Base-by-base conservation (phyloP, 1,140 invertebrate species). In the Saccostrea glomerata region DNA sequence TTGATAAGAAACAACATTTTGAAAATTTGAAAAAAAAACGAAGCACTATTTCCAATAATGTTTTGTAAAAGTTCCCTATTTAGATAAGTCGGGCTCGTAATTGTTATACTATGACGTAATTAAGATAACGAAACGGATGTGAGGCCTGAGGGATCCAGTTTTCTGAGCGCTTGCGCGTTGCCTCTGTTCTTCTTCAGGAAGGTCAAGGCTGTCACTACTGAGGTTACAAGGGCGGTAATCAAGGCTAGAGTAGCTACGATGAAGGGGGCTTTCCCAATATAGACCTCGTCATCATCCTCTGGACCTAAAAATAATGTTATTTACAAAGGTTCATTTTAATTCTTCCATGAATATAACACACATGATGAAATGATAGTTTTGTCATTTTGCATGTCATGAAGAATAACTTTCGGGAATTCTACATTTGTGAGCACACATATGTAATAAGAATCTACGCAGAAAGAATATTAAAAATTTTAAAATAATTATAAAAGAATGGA, bases 41-140 rank as follows among this genome's bases (percentile, higher is more conserved):
- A 36, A 47, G 47, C 47, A 47, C 47, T 47, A 47, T 47, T 47
- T 36, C 30, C 47, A 47, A 47, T 47, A 0, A 47, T 9, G 0
- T 47, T 47, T 47, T 47, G 47, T 47, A 47, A 47, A 47, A 47
- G 47, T 47, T 47, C 47, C 6, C 2, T 47, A 9, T 47, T 47
- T 5, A 47, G 47, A 9, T 7, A 47, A 47, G 9, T 47, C 9
- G 47, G 47, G 47, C 5, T 47, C 47, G 47, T 9, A 47, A 9
- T 47, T 47, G 6, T 9, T 47, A 36, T 36, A 36, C 17, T 63
- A 17, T 63, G 58, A 63, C n/a, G 17, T 6, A 17, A 63, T 63
- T 63, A 63, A 17, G 58, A 63, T 20, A 63, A n/a, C 58, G 58
- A 63, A 25, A 82, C 73, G 23, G 73, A 82, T 82, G 73, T 82